Conservation (phyloP, 2,113 vertebrate genomes). For the Nerophis lumbriciformis region DNA sequence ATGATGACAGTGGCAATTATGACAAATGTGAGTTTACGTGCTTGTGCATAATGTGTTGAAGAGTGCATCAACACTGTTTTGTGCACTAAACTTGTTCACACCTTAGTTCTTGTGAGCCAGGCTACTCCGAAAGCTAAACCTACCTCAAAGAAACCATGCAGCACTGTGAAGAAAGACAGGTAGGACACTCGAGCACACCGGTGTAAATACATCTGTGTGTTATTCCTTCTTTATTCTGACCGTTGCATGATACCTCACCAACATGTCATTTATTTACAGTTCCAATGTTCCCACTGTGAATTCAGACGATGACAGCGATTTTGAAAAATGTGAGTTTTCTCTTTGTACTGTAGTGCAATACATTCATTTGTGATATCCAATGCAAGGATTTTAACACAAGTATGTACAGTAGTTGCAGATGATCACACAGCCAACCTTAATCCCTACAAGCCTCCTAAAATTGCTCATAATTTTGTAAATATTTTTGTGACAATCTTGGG, state of each 20-base stretch:
- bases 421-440: no score
- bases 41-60: not conserved
- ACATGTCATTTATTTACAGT: constrained; percentile 21
- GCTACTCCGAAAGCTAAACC: constrained; percentile 58
- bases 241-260: not conserved
- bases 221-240: not conserved
- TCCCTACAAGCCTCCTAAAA: no score
- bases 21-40: constrained; percentile 56
- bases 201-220: no score
- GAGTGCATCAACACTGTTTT: not conserved
- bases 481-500: no score
- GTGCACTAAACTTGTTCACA: not conserved
- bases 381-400: not conserved
- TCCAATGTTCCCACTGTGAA: constrained; percentile 42
- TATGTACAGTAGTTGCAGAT: not conserved
- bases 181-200: constrained; percentile 13
- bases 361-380: not conserved
- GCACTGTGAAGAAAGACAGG: constrained; percentile 44
- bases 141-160: constrained; percentile 17
- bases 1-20: constrained; percentile 52
- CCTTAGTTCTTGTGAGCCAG: constrained; percentile 53
- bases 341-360: not conserved
- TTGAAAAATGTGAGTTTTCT: constrained; percentile 67
- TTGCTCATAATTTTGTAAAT: no score
- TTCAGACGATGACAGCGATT: constrained; percentile 59